Percentiles rank a stretch among this genome's conserved stretches.
Evolutionary conservation across 1,140 invertebrate species (phyloP).

Genomic region (Drosophila ironensis): DNA sequence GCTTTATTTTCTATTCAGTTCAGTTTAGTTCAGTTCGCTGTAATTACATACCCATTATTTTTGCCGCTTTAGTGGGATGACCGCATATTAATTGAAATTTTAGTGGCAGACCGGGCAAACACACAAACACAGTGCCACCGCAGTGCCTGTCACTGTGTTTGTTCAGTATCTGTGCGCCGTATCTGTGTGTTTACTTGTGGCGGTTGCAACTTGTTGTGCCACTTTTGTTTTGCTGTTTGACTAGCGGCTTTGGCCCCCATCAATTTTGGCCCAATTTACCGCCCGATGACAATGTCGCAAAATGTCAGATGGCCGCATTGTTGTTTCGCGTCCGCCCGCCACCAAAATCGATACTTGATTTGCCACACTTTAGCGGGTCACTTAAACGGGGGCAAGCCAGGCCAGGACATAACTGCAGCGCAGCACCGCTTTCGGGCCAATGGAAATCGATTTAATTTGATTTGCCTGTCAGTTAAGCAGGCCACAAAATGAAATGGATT

Average conservation of each 20-base stretch:
- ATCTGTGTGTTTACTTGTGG: not conserved
- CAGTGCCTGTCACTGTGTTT: not conserved
- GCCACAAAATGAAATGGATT: no score
- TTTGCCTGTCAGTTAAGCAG: no score
- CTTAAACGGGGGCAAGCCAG: no score
- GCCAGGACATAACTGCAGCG: no score
- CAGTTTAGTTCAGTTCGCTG: no score
- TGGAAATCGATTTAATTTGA: no score
- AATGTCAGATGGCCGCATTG: not conserved
- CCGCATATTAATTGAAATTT: constrained; percentile 60
- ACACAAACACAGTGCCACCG: constrained; percentile 14
- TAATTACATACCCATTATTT: not conserved
- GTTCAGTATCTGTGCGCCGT: not conserved
- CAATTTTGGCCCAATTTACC: not conserved
- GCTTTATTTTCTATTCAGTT: no score
- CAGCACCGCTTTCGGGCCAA: no score
- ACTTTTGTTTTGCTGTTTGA: constrained; percentile 1
- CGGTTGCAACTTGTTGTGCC: constrained; percentile 20
- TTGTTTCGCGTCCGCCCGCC: not conserved
- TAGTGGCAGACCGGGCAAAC: constrained; percentile 25
- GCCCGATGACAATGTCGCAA: not conserved
- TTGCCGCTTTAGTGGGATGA: constrained; percentile 4
- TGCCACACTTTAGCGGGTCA: no score
- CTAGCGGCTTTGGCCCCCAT: constrained; percentile 12
- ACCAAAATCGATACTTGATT: constrained; percentile 15